Percentiles rank a stretch among this genome's conserved stretches.
phyloP scores from a whole-genome alignment of 2,888 invertebrate genomes.

The Heliconius aoede region DNA sequence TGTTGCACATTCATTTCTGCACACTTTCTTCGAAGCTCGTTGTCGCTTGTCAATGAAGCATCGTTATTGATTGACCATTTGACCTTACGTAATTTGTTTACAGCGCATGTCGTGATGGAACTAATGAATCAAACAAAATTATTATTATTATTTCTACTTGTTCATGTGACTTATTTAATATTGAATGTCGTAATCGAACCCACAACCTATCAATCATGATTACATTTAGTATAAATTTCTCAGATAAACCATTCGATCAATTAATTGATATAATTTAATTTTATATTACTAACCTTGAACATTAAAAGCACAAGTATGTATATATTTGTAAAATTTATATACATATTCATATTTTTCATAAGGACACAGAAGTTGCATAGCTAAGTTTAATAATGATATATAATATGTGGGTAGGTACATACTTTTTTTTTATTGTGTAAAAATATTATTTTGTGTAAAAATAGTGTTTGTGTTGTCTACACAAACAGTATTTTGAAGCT shows the following conservation, averaged over 20 bases:
- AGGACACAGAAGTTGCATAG: too few species aligned
- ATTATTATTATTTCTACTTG: constrained; percentile 46
- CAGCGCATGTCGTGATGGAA: constrained; percentile 56
- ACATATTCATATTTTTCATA: background rate
- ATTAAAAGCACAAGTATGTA: too few species aligned
- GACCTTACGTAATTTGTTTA: constrained; percentile 62
- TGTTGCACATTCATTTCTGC: constrained; percentile 45
- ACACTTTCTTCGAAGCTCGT: constrained; percentile 51
- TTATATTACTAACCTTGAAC: background rate
- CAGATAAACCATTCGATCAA: too few species aligned
- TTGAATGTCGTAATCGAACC: constrained; percentile 31
- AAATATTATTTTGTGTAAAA: background rate
- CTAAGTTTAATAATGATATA: too few species aligned
- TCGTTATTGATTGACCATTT: constrained; percentile 64
- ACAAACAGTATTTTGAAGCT: constrained; percentile 38
- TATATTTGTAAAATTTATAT: background rate
- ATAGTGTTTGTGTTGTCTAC: constrained; percentile 7
- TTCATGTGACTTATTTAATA: constrained; percentile 33
- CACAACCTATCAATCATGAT: constrained; percentile 29
- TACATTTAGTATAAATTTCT: constrained; percentile 23
- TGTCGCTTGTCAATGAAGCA: constrained; percentile 57
- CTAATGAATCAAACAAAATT: constrained; percentile 55
- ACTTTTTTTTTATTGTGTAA: too few species aligned
- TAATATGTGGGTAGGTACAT: too few species aligned
- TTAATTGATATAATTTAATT: background rate